Base-by-base conservation (phyloP, 2,888 invertebrate genomes). In the Dryadula phaetusa region DNA sequence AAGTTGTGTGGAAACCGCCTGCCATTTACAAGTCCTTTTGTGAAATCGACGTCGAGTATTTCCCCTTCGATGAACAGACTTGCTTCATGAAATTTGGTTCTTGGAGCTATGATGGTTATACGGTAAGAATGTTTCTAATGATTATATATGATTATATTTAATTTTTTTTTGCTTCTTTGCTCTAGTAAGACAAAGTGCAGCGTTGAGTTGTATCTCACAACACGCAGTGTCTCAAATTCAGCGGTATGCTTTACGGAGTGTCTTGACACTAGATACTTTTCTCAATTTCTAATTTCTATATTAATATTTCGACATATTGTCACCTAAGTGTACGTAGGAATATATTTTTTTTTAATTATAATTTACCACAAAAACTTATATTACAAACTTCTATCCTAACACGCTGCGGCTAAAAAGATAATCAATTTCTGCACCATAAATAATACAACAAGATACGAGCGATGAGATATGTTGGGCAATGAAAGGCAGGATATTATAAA, bases 21-120 rank as follows among this genome's bases (percentile, higher is more conserved):
- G 99, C 99, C 83, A 99, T 99, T 90, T 99, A 99, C 94, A 99
- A 99, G 93, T 98, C 98, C 78, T 98, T 98, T 90, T 98, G 98
- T 84, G 98, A 98, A 93, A 98, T 98, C 80, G 97, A 98, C 90
- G 98, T 98, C 80, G 97, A 98, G 89, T 98, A 97, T 88, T 98
- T 98, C 88, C 98, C 98, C 61, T 98, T 98, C 89, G 98, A 98
- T 86, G 96, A 97, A 87, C 98, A 98, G 89, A 97, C 98, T 47
- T 98, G 98, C 88, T 97, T 97, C 89, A 98, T 98, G 98, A 98
- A 98, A 93, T 98, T 98, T 80, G 97, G 97, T 66, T 97, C 97
- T 76, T 98, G 98, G 98, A 98, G 98, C 66, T 98, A 98, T 87
- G 98, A 98, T 84, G 98, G 98, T 74, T 98, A 97, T 82, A 96